A percentile compares a stretch with the other conserved stretches of the same genome.
phyloP scores from a whole-genome alignment of 2,888 invertebrate genomes.

The Pelosia muscerda region DNA sequence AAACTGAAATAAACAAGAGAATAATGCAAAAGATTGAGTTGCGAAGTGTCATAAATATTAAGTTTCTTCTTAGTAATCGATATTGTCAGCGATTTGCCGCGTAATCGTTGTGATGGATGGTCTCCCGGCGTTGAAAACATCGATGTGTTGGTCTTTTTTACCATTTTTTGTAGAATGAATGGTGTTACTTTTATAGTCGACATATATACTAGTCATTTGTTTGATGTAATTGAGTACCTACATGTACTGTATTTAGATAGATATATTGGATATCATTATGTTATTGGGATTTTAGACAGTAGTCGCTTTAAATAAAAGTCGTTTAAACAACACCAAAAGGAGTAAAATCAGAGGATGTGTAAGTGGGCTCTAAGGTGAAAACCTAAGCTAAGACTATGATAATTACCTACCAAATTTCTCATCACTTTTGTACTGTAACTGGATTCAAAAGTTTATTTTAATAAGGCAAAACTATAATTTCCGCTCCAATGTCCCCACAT shows the following conservation, averaged over 20 bases:
- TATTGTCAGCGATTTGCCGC: constrained; percentile 75
- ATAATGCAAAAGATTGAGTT: constrained; percentile 66
- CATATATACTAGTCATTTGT: neutral
- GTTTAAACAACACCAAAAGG: too few species aligned
- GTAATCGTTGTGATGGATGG: constrained; percentile 72
- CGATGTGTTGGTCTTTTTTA: constrained; percentile 58
- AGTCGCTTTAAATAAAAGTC: too few species aligned
- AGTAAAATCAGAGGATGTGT: too few species aligned
- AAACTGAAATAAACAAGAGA: constrained; percentile 69
- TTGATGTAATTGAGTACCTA: neutral
- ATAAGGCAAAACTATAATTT: too few species aligned
- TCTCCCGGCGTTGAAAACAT: constrained; percentile 62
- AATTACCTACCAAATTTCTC: too few species aligned
- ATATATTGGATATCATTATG: too few species aligned
- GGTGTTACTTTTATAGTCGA: constrained; percentile 22
- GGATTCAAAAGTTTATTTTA: neutral
- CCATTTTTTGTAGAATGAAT: constrained; percentile 33
- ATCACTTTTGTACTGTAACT: neutral
- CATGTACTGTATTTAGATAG: too few species aligned
- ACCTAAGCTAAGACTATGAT: too few species aligned
- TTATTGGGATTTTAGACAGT: too few species aligned
- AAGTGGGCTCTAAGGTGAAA: too few species aligned
- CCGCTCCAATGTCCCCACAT: too few species aligned
- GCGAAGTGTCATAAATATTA: constrained; percentile 69
- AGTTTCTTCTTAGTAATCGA: constrained; percentile 71